phyloP scores from a whole-genome alignment of 1,140 invertebrate species.

The Drosophila gunungcola region DNA sequence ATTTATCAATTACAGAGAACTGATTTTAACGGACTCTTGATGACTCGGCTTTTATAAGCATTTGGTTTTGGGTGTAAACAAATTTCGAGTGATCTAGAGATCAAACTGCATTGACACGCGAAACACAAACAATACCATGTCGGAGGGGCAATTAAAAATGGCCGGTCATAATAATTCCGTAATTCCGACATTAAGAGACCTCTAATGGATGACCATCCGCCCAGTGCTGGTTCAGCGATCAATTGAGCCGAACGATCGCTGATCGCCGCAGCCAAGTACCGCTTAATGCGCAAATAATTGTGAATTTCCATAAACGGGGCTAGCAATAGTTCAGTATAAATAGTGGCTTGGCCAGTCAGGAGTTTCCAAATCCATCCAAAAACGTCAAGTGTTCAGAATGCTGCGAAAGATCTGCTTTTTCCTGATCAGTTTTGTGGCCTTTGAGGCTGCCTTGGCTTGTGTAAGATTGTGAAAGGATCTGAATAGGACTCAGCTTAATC shows the following conservation, averaged over 20 bases:
- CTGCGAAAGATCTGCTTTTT: conserved; percentile 40
- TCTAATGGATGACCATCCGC: conserved; percentile 44
- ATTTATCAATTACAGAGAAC: conserved; percentile 16
- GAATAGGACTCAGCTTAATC: not conserved
- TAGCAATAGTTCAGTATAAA: conserved; percentile 56
- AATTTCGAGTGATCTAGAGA: conserved; percentile 18
- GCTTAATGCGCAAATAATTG: conserved; percentile 78
- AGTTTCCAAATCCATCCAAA: conserved; percentile 14
- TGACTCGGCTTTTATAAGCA: conserved; percentile 3
- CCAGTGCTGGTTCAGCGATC: conserved; percentile 47
- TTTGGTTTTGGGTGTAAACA: conserved; percentile 33
- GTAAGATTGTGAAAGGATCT: conserved; percentile 51
- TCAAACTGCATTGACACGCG: conserved; percentile 29
- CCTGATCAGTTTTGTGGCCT: conserved; percentile 42
- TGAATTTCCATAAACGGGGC: conserved; percentile 15
- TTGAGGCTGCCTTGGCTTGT: conserved; percentile 65
- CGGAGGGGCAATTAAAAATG: conserved; percentile 52
- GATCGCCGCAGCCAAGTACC: conserved; percentile 58
- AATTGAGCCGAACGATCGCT: conserved; percentile 81
- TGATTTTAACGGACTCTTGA: conserved; percentile 8
- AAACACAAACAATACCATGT: conserved; percentile 24
- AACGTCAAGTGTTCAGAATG: conserved; percentile 40
- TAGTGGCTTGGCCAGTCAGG: conserved; percentile 14
- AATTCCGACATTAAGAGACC: conserved; percentile 28
- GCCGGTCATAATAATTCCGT: conserved; percentile 11